phyloP scores from a whole-genome alignment of 2,113 vertebrate species.

The Petroica traversi region DNA sequence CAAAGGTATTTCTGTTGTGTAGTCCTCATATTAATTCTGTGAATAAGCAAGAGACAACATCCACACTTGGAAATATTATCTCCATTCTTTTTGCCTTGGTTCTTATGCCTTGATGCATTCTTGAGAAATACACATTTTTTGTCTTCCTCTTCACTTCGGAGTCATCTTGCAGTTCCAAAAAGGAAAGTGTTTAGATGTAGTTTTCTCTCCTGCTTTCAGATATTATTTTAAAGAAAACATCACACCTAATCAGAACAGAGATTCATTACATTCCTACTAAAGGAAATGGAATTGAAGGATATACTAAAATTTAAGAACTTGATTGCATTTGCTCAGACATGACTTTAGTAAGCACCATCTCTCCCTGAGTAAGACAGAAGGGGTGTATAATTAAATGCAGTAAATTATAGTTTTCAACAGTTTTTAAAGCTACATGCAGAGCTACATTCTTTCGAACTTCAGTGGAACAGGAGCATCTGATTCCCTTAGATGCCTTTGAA shows the following conservation, averaged over 20 bases:
- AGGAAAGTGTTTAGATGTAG: not conserved
- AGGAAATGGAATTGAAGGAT: constrained; percentile 2
- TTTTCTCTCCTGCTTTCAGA: not conserved
- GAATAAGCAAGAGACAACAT: not conserved
- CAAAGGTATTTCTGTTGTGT: not conserved
- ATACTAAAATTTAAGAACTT: not conserved
- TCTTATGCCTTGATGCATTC: not conserved
- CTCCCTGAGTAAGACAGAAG: not conserved
- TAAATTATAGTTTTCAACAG: not conserved
- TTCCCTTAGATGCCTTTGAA: not conserved
- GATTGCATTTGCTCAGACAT: not conserved
- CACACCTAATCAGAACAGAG: not conserved
- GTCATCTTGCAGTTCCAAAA: not conserved
- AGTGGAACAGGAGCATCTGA: not conserved
- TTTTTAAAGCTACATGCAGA: not conserved
- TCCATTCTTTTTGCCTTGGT: not conserved
- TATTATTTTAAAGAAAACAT: not conserved
- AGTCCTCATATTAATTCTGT: not conserved
- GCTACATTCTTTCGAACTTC: not conserved
- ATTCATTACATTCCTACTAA: not conserved
- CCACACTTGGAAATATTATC: not conserved
- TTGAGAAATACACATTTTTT: not conserved
- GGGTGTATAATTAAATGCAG: not conserved
- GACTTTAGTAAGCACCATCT: not conserved
- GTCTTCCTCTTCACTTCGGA: not conserved